Evolutionary conservation across 2,888 invertebrate genomes (phyloP).

Genomic region (Rugalucina vietnamica): DNA sequence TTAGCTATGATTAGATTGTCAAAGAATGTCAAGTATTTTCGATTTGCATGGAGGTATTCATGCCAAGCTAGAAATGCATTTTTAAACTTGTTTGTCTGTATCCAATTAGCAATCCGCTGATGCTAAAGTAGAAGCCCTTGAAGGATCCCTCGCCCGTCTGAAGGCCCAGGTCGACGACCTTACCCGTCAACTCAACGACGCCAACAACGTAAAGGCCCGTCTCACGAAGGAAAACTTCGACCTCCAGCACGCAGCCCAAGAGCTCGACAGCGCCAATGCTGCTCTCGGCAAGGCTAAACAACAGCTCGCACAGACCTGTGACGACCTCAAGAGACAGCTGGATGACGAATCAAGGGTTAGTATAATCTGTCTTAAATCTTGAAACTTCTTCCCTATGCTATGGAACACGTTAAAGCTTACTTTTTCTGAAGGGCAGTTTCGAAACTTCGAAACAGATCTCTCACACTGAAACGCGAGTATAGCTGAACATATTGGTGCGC

Average conservation of each 20-base stretch:
- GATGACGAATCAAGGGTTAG: conserved; percentile 83
- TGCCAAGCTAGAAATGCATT: too few relatives aligned
- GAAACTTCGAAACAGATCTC: too few relatives aligned
- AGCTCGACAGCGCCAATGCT: conserved; percentile 97
- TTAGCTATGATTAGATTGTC: too few relatives aligned
- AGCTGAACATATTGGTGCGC: too few relatives aligned
- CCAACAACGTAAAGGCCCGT: conserved; percentile 89
- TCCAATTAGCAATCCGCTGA: conserved; percentile 84
- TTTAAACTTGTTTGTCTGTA: too few relatives aligned
- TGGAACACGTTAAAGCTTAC: too few relatives aligned
- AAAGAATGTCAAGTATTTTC: too few relatives aligned
- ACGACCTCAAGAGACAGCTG: conserved; percentile 81
- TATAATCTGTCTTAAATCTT: background rate
- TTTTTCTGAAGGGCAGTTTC: too few relatives aligned
- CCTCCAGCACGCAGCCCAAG: conserved; percentile 90
- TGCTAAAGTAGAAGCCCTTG: conserved; percentile 92
- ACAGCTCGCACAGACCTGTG: conserved; percentile 78
- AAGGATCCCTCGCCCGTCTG: conserved; percentile 84
- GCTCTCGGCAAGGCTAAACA: conserved; percentile 95
- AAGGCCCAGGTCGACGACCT: conserved; percentile 92
- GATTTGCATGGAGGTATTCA: too few relatives aligned
- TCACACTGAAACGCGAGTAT: too few relatives aligned
- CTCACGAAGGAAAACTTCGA: conserved; percentile 90
- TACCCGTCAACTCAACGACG: conserved; percentile 89
- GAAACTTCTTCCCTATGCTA: too few relatives aligned